A percentile compares a stretch with the other conserved stretches of the same genome.
phyloP scores from a whole-genome alignment of 2,113 vertebrate species.

The Lichenostomus cassidix region DNA sequence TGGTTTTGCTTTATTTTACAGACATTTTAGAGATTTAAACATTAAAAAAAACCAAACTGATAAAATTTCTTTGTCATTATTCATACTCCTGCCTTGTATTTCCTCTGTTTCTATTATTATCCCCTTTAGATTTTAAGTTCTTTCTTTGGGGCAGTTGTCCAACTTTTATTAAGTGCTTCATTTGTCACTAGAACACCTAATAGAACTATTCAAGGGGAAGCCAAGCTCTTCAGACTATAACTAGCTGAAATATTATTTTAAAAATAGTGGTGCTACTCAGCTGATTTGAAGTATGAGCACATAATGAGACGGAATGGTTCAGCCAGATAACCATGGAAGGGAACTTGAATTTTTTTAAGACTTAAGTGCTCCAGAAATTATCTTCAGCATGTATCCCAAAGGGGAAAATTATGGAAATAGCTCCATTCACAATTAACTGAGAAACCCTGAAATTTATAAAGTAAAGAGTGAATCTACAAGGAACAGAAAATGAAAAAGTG shows the following conservation, averaged over 20 bases:
- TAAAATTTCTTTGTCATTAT: not conserved
- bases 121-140: not conserved
- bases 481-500: not conserved
- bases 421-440: not conserved
- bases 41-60: not conserved
- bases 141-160: not conserved
- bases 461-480: not conserved
- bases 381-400: not conserved
- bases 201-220: not conserved
- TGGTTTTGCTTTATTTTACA: not conserved
- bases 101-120: not conserved
- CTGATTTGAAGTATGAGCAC: not conserved
- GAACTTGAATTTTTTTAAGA: not conserved
- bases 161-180: not conserved
- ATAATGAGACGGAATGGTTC: not conserved
- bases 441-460: not conserved
- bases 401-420: not conserved
- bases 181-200: not conserved
- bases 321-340: not conserved
- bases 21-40: not conserved
- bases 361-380: not conserved
- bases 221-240: not conserved
- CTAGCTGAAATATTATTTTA: not conserved
- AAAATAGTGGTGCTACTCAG: not conserved
- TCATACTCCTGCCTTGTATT: not conserved